phyloP scores from a whole-genome alignment of 2,113 vertebrate species.

The Pangasianodon hypophthalmus region DNA sequence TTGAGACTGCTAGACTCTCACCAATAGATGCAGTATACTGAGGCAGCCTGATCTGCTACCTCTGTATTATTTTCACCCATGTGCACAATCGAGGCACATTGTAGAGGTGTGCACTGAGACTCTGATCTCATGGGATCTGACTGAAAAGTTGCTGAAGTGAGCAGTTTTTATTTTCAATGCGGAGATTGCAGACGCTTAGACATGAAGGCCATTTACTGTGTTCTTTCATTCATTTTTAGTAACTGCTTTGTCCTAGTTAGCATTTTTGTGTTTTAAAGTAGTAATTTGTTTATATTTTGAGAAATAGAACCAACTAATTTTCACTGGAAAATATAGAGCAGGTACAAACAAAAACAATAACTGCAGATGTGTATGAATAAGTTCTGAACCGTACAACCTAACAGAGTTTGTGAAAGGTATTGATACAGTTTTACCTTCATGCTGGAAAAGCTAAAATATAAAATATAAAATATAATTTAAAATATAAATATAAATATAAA shows the following conservation, averaged over 20 bases:
- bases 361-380: background rate
- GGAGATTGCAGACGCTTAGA: background rate
- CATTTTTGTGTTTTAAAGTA: background rate
- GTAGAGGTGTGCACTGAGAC: background rate
- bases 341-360: background rate
- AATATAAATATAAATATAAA: too few species aligned
- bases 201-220: background rate
- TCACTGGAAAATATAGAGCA: background rate
- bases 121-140: background rate
- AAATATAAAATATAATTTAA: too few species aligned
- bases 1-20: background rate
- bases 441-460: background rate
- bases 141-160: background rate
- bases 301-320: background rate
- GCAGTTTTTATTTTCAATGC: conserved; percentile 6
- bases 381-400: background rate
- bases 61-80: conserved; percentile 5
- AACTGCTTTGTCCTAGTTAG: background rate
- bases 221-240: background rate
- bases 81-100: background rate
- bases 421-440: too few species aligned
- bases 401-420: background rate
- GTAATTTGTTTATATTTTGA: background rate
- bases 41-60: background rate
- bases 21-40: background rate